These are phyloP conservation scores for Dryomyza anilis DNA, from an alignment of 2,888 invertebrate species.

Conservation along the genomic window DNA sequence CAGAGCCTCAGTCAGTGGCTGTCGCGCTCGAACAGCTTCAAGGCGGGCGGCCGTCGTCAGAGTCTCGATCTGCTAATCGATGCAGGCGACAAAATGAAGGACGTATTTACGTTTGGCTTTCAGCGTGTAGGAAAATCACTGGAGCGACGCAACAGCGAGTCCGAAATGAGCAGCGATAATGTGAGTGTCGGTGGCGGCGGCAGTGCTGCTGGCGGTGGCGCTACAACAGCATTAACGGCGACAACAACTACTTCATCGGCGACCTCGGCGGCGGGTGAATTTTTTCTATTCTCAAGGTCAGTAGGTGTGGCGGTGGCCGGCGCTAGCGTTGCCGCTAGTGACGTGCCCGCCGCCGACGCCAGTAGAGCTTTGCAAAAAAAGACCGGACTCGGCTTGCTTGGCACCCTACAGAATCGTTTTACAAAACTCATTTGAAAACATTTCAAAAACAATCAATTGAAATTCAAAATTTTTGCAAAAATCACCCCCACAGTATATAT, in stretches of 20 bases:
- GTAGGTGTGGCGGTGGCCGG: constrained; percentile 40
- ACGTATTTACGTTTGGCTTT: constrained; percentile 78
- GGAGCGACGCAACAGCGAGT: constrained; percentile 75
- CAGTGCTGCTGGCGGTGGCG: constrained; percentile 31
- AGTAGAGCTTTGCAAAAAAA: constrained; percentile 42
- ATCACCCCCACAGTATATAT: too few species aligned
- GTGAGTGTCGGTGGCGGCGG: constrained; percentile 26
- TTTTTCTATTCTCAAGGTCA: constrained; percentile 61
- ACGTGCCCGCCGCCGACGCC: constrained; percentile 26
- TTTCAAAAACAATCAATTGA: constrained; percentile 2
- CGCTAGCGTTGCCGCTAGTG: constrained; percentile 19
- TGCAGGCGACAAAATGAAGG: constrained; percentile 80
- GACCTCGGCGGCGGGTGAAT: constrained; percentile 48
- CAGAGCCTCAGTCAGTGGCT: constrained; percentile 57
- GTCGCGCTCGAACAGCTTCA: constrained; percentile 58
- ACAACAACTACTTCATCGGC: constrained; percentile 27
- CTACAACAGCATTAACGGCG: constrained; percentile 28
- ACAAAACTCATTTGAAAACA: constrained; percentile 48
- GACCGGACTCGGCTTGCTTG: constrained; percentile 42
- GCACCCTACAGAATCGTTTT: constrained; percentile 54
- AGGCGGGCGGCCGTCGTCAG: constrained; percentile 65
- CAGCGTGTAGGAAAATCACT: constrained; percentile 71
- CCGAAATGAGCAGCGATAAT: constrained; percentile 64
- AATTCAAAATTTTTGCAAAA: constrained; percentile 18
- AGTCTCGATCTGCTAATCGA: constrained; percentile 79